Percentiles rank a stretch among this genome's conserved stretches.
phyloP scores from a whole-genome alignment of 2,888 invertebrate species.

The Acleris emargana region DNA sequence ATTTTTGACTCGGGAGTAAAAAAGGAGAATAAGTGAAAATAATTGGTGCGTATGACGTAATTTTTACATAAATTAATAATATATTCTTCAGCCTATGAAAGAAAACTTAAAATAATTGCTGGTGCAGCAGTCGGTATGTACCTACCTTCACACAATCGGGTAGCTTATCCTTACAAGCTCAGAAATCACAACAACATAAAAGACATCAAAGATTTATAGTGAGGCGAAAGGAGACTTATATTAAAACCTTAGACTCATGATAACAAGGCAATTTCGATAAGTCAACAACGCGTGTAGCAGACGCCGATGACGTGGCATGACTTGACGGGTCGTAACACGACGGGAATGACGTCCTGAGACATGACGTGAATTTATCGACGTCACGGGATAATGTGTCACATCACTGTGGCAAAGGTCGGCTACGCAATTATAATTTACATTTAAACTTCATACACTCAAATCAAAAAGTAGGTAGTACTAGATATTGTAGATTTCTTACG shows the following conservation, averaged over 20 bases:
- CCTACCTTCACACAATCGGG: too few relatives aligned
- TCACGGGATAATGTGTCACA: constrained; percentile 51
- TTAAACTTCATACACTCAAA: neutral
- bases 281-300: constrained; percentile 65
- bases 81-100: too few relatives aligned
- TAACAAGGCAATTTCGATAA: constrained; percentile 64
- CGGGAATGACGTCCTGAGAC: constrained; percentile 51
- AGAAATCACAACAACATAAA: constrained; percentile 6
- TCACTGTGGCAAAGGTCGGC: constrained; percentile 35
- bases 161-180: neutral
- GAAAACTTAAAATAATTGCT: too few relatives aligned
- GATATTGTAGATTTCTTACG: too few relatives aligned
- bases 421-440: constrained; percentile 17
- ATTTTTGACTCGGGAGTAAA: too few relatives aligned
- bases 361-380: constrained; percentile 63
- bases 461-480: too few relatives aligned
- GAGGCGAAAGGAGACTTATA: constrained; percentile 50
- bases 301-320: constrained; percentile 58
- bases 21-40: too few relatives aligned
- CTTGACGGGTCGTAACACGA: constrained; percentile 52
- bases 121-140: too few relatives aligned
- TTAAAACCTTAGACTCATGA: constrained; percentile 57
- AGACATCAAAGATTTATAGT: constrained; percentile 50
- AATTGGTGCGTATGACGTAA: too few relatives aligned
- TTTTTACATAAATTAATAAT: too few relatives aligned